Base-by-base conservation (phyloP, 2,888 invertebrate genomes). In the Sphaerophoria rueppellii region DNA sequence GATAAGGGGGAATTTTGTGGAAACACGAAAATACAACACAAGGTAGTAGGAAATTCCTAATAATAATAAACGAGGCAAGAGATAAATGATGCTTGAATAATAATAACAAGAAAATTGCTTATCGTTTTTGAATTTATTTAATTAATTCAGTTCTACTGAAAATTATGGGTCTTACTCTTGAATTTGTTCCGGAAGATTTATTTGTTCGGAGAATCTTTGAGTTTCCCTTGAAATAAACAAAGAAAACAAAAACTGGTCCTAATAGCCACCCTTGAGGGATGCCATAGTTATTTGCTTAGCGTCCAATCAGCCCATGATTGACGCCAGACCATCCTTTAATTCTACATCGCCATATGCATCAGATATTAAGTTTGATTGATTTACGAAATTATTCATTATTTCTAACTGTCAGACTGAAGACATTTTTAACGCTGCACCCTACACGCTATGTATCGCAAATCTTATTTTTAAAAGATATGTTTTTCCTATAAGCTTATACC, bases 291-390 rank as follows among this genome's bases (percentile, higher is more conserved):
- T 24, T 24, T 24, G 24, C 24, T 24, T 24, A 24, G 24, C 24
- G 24, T 24, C 24, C 24, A 24, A 24, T 24, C 24, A 24, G 24
- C 2, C 24, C 24, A 24, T 24, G 24, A 24, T 24, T 24, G 24
- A 24, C 24, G 24, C 24, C 24, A 24, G 24, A 24, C 24, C 24
- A 24, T 24, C 24, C 24, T 24, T 24, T 24, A 58, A 58, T 37
- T 24, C 16, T 11, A 60, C 2, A 16, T 6, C 6, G 16, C 11
- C 12, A 40, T 24, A 16, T 60, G 6, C 60, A 60, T 40, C 60
- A 60, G 43, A 60, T 43, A 60, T 40, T 60, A 2, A 4, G 37
- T 40, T 24, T 60, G 60, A 43, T 60, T 43, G 43, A 60, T 60
- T 43, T 16, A 11, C 14, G 35, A 11, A 5, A 43, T 43, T 43